Conservation (phyloP, 2,797 vertebrate genomes). For the Erethizon dorsatum region DNA sequence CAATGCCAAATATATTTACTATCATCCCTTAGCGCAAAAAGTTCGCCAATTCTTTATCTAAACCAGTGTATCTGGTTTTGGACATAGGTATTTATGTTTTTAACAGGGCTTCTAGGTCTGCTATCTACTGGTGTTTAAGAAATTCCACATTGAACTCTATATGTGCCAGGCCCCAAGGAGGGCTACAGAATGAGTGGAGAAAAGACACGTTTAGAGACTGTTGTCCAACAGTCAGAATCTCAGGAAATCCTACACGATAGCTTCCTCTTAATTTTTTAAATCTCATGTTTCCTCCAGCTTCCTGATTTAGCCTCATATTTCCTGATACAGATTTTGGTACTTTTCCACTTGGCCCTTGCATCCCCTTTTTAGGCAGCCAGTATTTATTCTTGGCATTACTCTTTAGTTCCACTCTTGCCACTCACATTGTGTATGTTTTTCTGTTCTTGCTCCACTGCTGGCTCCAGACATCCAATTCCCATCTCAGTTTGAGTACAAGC, state of each 20-base stretch:
- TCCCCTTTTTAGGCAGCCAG: constrained; percentile 45
- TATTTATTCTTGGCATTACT: constrained; percentile 68
- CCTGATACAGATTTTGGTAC: constrained; percentile 41
- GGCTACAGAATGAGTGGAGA: background rate
- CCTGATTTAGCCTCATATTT: constrained; percentile 58
- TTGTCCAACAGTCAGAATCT: background rate
- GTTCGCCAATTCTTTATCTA: background rate
- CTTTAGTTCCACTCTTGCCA: constrained; percentile 60
- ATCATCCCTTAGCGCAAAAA: background rate
- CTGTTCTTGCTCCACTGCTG: constrained; percentile 43
- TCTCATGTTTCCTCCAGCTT: constrained; percentile 18
- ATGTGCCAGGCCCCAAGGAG: background rate
- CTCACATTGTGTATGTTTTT: constrained; percentile 32
- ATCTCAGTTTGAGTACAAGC: constrained; percentile 63
- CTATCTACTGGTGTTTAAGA: constrained; percentile 17
- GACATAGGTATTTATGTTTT: background rate
- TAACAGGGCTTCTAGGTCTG: constrained; percentile 1
- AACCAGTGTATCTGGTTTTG: constrained; percentile 1
- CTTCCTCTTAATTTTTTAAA: background rate
- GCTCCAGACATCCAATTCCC: constrained; percentile 63
- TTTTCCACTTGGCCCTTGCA: constrained; percentile 70
- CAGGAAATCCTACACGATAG: constrained; percentile 5
- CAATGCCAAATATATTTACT: constrained; percentile 42
- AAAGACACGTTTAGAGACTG: background rate
- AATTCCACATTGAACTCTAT: background rate